These are phyloP conservation scores for Ctenopoma multispine DNA, from an alignment of 2,797 vertebrate genomes.

Conservation along the genomic window DNA sequence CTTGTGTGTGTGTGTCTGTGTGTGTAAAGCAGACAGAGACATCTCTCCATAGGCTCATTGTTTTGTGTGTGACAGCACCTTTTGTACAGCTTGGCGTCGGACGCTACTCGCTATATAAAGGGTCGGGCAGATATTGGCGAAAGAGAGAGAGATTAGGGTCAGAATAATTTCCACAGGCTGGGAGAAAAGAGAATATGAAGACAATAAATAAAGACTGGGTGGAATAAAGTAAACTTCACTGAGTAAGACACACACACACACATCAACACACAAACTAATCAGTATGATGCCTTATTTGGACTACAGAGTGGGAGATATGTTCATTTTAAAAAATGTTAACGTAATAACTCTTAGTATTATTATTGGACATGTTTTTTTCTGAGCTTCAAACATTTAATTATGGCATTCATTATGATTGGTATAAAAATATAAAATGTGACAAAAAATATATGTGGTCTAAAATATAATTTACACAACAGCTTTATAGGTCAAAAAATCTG, in stretches of 20 bases:
- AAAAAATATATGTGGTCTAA: neutral
- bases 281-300: conserved; percentile 23
- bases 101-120: conserved; percentile 66
- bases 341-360: too few species aligned
- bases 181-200: conserved; percentile 50
- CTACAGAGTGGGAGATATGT: conserved; percentile 36
- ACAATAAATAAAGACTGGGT: conserved; percentile 40
- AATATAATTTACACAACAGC: neutral
- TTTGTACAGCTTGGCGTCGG: conserved; percentile 73
- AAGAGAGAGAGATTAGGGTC: conserved; percentile 70
- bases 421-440: neutral
- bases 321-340: conserved; percentile 3
- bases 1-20: conserved; percentile 9
- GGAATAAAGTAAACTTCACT: conserved; percentile 31
- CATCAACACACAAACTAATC: conserved; percentile 33
- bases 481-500: too few species aligned
- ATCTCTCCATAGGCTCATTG: conserved; percentile 62
- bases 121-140: conserved; percentile 53
- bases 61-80: conserved; percentile 62
- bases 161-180: conserved; percentile 70
- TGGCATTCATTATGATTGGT: neutral
- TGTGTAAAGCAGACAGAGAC: conserved; percentile 69
- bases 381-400: conserved; percentile 11
- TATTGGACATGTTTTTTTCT: neutral
- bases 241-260: conserved; percentile 41